Evolutionary conservation across 2,888 invertebrate genomes (phyloP), one percentile per base, ranked within the genome.

Genomic region (Phlogophora meticulosa): DNA sequence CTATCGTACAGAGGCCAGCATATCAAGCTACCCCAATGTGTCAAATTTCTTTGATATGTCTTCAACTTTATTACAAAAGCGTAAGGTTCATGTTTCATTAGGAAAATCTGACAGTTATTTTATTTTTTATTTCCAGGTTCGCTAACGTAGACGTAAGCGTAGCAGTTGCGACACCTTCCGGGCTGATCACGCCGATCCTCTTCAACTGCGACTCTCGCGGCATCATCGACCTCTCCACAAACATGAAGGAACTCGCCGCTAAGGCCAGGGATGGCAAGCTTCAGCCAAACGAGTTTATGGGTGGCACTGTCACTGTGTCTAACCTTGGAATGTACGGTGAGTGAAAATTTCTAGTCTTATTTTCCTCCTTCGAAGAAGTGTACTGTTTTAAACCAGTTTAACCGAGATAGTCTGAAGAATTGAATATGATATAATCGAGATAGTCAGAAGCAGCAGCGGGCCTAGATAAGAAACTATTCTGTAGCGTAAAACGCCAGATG

Each of bases 161-260:
- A 66, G 99, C 99, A 1, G 99, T 99, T 7, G 98, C 98, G 70
- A 99, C 99, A 0, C 98, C 98, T 5, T 96, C 97, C 73, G 99
- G 99, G 0, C 96, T 99, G 11, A 99, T 99, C 72, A 99, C 99
- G 1, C 99, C 99, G 1, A 99, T 99, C 81, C 96, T 99, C 15
- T 98, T 98, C 91, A 97, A 97, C 87, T 99, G 99, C 0, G 98
- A 99, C 88, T 96, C 97, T 48, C 98, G 99, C 92, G 99, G 99
- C 20, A 95, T 99, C 63, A 94, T 97, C 48, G 97, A 98, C 80
- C 99, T 99, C 77, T 98, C 98, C 63, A 96, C 96, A 75, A 97
- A 97, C 77, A 97, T 99, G 49, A 98, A 98, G 91, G 95, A 95
- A 60, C 94, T 99, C 66, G 99, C 98, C 0, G 96, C 92, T 7